Conservation (phyloP, 2,113 vertebrate genomes). For the Natator depressus region DNA sequence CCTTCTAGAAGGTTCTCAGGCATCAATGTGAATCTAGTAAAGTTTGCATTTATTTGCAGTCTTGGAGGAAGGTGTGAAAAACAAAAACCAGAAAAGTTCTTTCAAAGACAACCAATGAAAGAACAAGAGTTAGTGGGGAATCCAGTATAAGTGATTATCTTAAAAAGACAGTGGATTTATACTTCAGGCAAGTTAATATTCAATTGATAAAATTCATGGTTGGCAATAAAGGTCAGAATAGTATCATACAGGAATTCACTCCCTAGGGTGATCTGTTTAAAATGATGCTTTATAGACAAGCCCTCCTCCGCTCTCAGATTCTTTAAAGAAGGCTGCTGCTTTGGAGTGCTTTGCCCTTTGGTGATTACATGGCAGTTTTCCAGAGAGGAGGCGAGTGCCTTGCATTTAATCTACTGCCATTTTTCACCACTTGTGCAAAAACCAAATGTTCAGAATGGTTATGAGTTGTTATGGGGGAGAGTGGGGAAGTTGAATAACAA, state of each 20-base stretch:
- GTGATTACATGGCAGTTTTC: constrained; percentile 23
- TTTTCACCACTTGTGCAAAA: background rate
- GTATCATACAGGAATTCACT: background rate
- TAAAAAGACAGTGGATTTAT: background rate
- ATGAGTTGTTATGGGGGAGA: background rate
- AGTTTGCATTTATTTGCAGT: background rate
- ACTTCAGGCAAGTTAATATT: background rate
- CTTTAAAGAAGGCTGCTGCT: background rate
- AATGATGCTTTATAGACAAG: constrained; percentile 27
- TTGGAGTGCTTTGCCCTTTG: constrained; percentile 16
- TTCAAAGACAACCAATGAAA: background rate
- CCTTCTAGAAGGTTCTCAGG: background rate
- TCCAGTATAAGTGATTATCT: background rate
- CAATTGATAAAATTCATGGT: background rate
- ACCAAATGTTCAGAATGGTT: background rate
- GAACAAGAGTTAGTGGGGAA: background rate
- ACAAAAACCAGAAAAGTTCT: background rate
- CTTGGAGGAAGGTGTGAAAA: background rate
- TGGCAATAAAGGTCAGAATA: constrained; percentile 7
- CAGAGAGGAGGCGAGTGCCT: background rate
- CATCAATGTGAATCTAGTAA: background rate
- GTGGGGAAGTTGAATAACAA: background rate
- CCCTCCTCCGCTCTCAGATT: background rate
- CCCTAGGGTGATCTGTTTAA: constrained; percentile 1
- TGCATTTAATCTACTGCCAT: background rate